These are phyloP conservation scores for Psilopogon haemacephalus DNA, from an alignment of 2,113 vertebrate species.

Conservation along the genomic window DNA sequence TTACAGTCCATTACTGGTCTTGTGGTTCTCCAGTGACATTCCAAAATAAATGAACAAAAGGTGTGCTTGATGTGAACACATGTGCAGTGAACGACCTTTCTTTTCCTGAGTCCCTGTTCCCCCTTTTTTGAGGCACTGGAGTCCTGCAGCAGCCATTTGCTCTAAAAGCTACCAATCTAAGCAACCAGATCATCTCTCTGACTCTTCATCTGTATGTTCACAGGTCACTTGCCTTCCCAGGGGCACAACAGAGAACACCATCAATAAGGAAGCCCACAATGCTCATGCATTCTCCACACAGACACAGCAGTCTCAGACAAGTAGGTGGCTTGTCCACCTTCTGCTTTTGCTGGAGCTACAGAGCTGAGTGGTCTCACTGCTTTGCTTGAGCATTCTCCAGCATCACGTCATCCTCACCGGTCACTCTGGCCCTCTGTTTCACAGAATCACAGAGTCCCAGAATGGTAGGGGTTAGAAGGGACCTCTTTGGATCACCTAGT, in stretches of 20 bases:
- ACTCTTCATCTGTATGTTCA: neutral
- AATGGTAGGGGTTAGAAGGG: too few species aligned
- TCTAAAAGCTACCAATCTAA: neutral
- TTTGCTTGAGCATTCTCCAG: too few species aligned
- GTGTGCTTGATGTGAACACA: neutral
- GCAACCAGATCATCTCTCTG: neutral
- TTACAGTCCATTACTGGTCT: neutral
- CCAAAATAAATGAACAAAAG: neutral
- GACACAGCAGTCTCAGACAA: rapidly evolving
- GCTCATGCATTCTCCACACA: rapidly evolving
- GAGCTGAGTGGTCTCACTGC: too few species aligned
- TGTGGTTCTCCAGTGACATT: neutral
- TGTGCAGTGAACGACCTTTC: neutral
- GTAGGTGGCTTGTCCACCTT: neutral
- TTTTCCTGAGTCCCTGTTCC: neutral
- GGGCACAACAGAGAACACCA: neutral
- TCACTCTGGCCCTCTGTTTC: neutral
- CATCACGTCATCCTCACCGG: neutral
- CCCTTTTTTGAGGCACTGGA: neutral
- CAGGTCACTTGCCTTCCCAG: neutral
- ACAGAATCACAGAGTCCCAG: too few species aligned
- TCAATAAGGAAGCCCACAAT: rapidly evolving
- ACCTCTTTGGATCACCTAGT: too few species aligned
- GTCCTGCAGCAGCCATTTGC: neutral
- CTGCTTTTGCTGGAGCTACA: too few species aligned